phyloP scores from a whole-genome alignment of 1,140 invertebrate species.

The Rhyzopertha dominica region DNA sequence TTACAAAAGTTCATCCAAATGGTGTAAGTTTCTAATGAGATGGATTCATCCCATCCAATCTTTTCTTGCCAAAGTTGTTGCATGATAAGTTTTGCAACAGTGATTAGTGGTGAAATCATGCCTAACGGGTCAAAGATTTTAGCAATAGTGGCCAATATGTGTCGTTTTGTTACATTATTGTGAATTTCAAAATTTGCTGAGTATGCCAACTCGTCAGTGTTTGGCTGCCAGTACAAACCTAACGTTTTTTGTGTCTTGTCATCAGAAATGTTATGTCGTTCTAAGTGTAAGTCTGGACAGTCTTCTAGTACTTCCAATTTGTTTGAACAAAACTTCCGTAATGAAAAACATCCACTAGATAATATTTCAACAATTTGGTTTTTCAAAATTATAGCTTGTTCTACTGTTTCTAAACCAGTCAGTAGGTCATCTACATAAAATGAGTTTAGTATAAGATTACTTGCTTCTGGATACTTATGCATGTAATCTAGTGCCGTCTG shows the following conservation, averaged over 20 bases:
- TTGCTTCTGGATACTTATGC: conserved; percentile 30
- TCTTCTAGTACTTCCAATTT: conserved; percentile 2
- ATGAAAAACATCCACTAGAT: conserved; percentile 18
- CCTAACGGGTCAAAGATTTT: conserved; percentile 49
- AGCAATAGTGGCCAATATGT: conserved; percentile 37
- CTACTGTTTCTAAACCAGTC: conserved; percentile 33
- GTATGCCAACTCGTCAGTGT: conserved; percentile 34
- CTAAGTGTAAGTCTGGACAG: background rate
- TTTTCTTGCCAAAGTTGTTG: conserved; percentile 44
- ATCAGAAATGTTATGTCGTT: conserved; percentile 4
- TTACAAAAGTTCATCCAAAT: conserved; percentile 22
- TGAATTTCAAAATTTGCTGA: conserved; percentile 16
- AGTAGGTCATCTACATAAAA: conserved; percentile 49
- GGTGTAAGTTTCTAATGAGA: conserved; percentile 24
- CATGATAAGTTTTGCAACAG: conserved; percentile 44
- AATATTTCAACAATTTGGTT: conserved; percentile 27
- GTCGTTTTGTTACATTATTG: conserved; percentile 38
- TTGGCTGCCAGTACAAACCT: conserved; percentile 37
- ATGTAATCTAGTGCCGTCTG: conserved; percentile 35
- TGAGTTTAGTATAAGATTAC: conserved; percentile 32
- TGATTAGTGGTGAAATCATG: conserved; percentile 40
- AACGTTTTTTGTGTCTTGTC: conserved; percentile 34
- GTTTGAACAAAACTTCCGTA: conserved; percentile 31
- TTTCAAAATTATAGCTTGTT: conserved; percentile 23
- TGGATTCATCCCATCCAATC: conserved; percentile 44